Base-by-base conservation (phyloP, 1,140 invertebrate genomes). In the Ptiloglossa arizonensis region DNA sequence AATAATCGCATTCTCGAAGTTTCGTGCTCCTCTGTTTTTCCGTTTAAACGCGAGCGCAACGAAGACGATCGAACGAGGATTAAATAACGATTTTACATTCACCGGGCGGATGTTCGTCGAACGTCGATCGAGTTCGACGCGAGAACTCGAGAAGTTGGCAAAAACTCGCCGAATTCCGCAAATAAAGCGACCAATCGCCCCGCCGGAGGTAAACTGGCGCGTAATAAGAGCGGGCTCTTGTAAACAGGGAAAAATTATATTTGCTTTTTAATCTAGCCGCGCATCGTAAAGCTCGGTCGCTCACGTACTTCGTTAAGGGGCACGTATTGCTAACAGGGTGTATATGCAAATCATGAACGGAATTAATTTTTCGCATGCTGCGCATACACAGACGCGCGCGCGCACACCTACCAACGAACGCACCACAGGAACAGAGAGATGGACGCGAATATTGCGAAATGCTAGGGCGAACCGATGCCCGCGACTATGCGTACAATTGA, bases 401-500 rank as follows among this genome's bases (percentile, higher is more conserved):
- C 24, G 24, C 56, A 27, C 24, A 13, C 35, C 9, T 19, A 19
- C 46, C 6, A 13, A 32, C 54, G 22, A 2, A 38, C 4, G 15
- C 50, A 76, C 57, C 57, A 52, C 73, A 66, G 22, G 8, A 48
- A n/a, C 64, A 9, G 35, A 24, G 44, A 63, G 54, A 67, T n/a
- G 32, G 69, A 69, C 52, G 75, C 67, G 75, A 27, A 77, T 77
- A 77, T 77, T 82, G 69, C 63, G 69, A 81, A 79, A 81, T 81
- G 75, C 75, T 72, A 72, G 59, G 67, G 80, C 70, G 50, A 85
- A 80, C 80, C 70, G 48, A 76, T 64, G 59, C 52, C 82, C 82
- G 68, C 80, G 85, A 83, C 83, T 83, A 83, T 86, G 83, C 81
- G 82, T 75, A 78, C 85, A 84, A 88, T 87, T 87, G 85, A 88